A percentile compares a stretch with the other conserved stretches of the same genome.
phyloP scores from a whole-genome alignment of 2,888 invertebrate genomes.

The Drosophila robusta region DNA sequence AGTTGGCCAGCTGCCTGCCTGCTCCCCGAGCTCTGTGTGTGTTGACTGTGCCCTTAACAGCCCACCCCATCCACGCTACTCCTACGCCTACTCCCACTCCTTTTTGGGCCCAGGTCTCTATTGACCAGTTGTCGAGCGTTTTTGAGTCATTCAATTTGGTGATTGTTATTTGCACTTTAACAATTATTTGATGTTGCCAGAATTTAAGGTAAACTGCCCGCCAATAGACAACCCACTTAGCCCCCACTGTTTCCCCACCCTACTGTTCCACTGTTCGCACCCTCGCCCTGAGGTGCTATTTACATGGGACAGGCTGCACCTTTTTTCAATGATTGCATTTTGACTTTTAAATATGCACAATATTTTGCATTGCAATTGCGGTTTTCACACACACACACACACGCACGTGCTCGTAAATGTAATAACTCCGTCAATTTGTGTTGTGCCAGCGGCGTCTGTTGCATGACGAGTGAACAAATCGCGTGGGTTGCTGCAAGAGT shows the following conservation, averaged over 20 bases:
- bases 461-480: slow-evolving; percentile 35
- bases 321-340: slow-evolving; percentile 71
- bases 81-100: not conserved
- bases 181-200: slow-evolving; percentile 74
- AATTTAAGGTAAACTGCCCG: slow-evolving; percentile 39
- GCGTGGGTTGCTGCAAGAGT: slow-evolving; percentile 32
- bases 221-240: not conserved
- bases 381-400: slow-evolving; percentile 39
- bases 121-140: not conserved
- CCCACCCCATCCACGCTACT: not conserved
- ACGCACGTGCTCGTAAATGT: slow-evolving; percentile 31
- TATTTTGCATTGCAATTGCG: slow-evolving; percentile 78
- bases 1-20: too few species aligned
- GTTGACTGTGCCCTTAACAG: not conserved
- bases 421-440: slow-evolving; percentile 61
- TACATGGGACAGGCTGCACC: slow-evolving; percentile 46
- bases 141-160: slow-evolving; percentile 38
- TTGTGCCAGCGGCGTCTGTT: slow-evolving; percentile 17
- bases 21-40: too few species aligned
- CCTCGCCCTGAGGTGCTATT: slow-evolving; percentile 21
- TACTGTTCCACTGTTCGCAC: not conserved
- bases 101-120: not conserved
- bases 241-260: too few species aligned
- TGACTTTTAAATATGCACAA: slow-evolving; percentile 63
- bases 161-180: slow-evolving; percentile 65